Percentiles rank a stretch among this genome's conserved stretches.
Evolutionary conservation across 2,888 invertebrate genomes (phyloP).

Genomic region (Coronaproctus castanopsis): DNA sequence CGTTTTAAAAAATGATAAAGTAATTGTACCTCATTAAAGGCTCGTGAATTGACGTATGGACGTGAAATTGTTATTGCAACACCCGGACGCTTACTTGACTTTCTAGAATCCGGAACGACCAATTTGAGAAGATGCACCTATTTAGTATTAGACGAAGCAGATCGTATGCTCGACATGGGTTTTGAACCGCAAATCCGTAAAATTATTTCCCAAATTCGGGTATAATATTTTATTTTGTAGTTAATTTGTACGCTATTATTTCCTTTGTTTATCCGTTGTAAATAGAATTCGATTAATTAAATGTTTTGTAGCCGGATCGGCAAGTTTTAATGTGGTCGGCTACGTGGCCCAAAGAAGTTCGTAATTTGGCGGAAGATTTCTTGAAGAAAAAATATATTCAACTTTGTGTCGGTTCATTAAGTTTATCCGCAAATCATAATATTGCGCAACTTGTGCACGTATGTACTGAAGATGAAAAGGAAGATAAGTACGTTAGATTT

Average conservation of each 20-base stretch:
- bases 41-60: constrained; percentile 67
- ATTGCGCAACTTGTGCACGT: constrained; percentile 90
- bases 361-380: constrained; percentile 61
- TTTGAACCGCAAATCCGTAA: constrained; percentile 93
- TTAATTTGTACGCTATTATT: too few species aligned
- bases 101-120: constrained; percentile 70
- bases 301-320: constrained; percentile 50
- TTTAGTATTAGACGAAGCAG: constrained; percentile 84
- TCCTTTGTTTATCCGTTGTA: too few species aligned
- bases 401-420: constrained; percentile 75
- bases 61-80: constrained; percentile 91
- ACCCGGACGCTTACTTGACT: constrained; percentile 82
- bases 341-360: constrained; percentile 93
- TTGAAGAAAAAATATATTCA: constrained; percentile 70
- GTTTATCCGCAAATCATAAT: constrained; percentile 86
- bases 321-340: constrained; percentile 98
- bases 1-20: too few species aligned
- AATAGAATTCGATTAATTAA: too few species aligned
- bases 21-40: too few species aligned
- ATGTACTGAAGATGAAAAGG: constrained; percentile 71
- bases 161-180: constrained; percentile 95
- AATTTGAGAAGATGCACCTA: constrained; percentile 74
- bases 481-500: constrained; percentile 29
- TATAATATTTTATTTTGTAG: too few species aligned
- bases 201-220: constrained; percentile 77